phyloP scores from a whole-genome alignment of 2,113 vertebrate genomes.

The Promerops cafer region DNA sequence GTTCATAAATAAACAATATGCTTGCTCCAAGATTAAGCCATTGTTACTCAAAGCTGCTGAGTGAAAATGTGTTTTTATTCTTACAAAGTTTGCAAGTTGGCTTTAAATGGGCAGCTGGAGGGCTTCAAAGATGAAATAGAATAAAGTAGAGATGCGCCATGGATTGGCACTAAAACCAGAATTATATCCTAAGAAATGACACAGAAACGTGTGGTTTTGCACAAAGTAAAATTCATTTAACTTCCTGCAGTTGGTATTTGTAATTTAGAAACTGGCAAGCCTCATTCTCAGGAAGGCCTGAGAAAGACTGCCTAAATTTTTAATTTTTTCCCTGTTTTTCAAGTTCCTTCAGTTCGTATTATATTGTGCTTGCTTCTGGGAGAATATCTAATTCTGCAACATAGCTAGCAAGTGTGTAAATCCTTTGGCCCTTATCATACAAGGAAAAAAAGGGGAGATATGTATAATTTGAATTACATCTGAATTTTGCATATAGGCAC shows the following conservation, averaged over 20 bases:
- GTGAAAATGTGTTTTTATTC: not conserved
- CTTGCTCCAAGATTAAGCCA: not conserved
- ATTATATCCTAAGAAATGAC: not conserved
- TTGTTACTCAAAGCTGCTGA: not conserved
- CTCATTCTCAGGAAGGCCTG: not conserved
- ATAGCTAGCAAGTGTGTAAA: not conserved
- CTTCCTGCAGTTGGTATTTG: not conserved
- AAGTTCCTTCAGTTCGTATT: not conserved
- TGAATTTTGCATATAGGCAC: not conserved
- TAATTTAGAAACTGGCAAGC: not conserved
- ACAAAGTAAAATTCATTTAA: not conserved
- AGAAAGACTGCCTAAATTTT: not conserved
- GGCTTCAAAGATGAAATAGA: not conserved
- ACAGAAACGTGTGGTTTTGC: not conserved
- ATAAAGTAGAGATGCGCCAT: not conserved
- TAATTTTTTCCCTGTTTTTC: not conserved
- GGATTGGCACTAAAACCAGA: not conserved
- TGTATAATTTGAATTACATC: not conserved
- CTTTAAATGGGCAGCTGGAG: not conserved
- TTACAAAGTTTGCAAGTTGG: not conserved
- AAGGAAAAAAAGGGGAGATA: not conserved
- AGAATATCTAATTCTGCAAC: not conserved
- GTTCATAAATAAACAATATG: not conserved
- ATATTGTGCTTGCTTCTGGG: not conserved
- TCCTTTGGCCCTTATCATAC: not conserved